Evolutionary conservation across 2,797 vertebrate genomes (phyloP), one percentile per base, ranked within the genome.

Genomic region (Luscinia megarhynchos): DNA sequence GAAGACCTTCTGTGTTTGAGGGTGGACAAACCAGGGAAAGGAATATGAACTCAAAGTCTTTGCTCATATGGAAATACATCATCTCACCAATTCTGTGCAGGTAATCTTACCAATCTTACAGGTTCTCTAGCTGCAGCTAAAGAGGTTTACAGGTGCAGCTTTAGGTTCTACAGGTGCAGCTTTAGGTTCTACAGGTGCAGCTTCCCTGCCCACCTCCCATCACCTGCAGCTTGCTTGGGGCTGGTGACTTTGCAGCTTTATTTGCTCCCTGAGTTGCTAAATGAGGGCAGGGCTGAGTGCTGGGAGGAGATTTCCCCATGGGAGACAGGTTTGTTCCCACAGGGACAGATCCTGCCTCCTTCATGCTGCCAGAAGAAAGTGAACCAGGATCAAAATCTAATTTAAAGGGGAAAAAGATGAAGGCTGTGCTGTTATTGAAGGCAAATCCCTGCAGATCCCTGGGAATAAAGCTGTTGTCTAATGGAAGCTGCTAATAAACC

Each of bases 401-500:
- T 93, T 93, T 90, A 55, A 38, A 89, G 75, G 38, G 32, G 26
- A 23, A 78, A 62, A 76, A 83, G 38, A 69, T 50, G 51, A 94
- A 84, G 63, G 30, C 45, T 11, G 3, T 66, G 38, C 15, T 75
- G 10, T 90, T 95, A 85, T 87, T 93, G 78, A 77, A 92, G 23
- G 46, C 41, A 94, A 94, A 90, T 93, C 78, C 75, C 62, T 6
- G 6, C 59, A 90, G 62, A 80, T 83, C 54, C 68, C 58, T 57
- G n/a, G 70, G 58, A 67, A 72, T 66, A 62, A 12, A 81, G 61
- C 81, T 89, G 34, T 48, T 86, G 70, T 89, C 72, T 95, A 93
- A 94, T 58, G 54, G 87, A 95, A 86, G 15, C 43, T 10, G 8
- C 77, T 91, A 96, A 95, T 92, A 96, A 94, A 94, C 72, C 1